Percentiles rank a stretch among this genome's conserved stretches.
phyloP scores from a whole-genome alignment of 2,113 vertebrate species.

The Silurus glanis region DNA sequence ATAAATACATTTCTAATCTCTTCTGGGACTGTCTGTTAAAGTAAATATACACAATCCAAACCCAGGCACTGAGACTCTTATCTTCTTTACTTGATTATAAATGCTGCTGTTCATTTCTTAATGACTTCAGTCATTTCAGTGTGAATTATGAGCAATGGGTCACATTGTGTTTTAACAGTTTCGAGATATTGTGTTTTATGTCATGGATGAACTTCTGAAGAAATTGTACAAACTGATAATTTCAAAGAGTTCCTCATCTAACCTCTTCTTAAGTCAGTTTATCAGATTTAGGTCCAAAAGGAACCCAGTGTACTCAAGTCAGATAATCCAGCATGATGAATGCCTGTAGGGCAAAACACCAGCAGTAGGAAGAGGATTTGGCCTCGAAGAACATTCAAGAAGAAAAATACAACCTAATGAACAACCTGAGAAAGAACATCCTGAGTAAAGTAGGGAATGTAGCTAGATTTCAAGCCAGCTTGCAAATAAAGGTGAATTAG shows the following conservation, averaged over 20 bases:
- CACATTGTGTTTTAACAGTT: background rate
- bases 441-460: background rate
- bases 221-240: background rate
- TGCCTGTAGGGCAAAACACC: conserved; percentile 17
- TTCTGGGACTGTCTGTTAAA: background rate
- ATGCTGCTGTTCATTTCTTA: background rate
- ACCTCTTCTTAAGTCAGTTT: conserved; percentile 24
- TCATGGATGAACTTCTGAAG: conserved; percentile 18
- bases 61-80: background rate
- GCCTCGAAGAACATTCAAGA: conserved; percentile 1
- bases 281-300: conserved; percentile 30
- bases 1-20: background rate
- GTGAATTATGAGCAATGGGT: background rate
- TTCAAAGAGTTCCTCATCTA: background rate
- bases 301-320: conserved; percentile 33
- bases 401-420: too few species aligned
- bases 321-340: conserved; percentile 38
- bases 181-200: conserved; percentile 1
- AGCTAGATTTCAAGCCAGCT: conserved; percentile 10
- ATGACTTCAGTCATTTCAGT: background rate
- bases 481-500: conserved; percentile 20
- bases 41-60: background rate
- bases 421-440: too few species aligned
- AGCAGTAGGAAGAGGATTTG: conserved; percentile 19
- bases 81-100: background rate